Evolutionary conservation across 2,888 invertebrate genomes (phyloP).

Genomic region (Rhabditoides inermis): DNA sequence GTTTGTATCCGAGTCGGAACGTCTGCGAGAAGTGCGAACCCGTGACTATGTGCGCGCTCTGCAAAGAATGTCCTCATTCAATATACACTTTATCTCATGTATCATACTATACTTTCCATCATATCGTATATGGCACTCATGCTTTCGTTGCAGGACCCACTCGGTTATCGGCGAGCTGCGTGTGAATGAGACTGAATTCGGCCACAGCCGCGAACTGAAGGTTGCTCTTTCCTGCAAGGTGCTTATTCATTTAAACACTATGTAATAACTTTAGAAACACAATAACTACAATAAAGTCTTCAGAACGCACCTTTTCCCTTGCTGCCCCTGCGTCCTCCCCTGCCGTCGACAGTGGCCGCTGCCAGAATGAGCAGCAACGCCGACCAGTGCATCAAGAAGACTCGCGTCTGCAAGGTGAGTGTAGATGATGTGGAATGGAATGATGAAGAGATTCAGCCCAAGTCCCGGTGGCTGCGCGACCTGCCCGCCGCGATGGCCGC

Average conservation of each 20-base stretch:
- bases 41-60: constrained; percentile 50
- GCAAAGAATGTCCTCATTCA: constrained; percentile 8
- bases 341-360: constrained; percentile 19
- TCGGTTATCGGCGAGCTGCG: constrained; percentile 43
- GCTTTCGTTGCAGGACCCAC: too few species aligned
- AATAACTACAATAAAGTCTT: too few species aligned
- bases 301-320: constrained; percentile 31
- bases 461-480: too few species aligned
- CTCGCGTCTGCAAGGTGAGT: too few species aligned
- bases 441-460: too few species aligned
- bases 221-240: constrained; percentile 49
- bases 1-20: constrained; percentile 74
- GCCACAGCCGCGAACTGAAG: constrained; percentile 51
- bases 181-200: constrained; percentile 48
- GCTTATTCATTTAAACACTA: too few species aligned
- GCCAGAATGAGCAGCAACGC: background rate
- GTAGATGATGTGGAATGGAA: too few species aligned
- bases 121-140: background rate
- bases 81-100: constrained; percentile 4
- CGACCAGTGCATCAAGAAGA: background rate
- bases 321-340: constrained; percentile 42
- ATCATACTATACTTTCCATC: too few species aligned
- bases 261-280: too few species aligned
- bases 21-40: constrained; percentile 50
- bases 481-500: too few species aligned